Percentiles rank a stretch among this genome's conserved stretches.
These are phyloP conservation scores for Polypterus bichir DNA, from an alignment of 2,113 vertebrate genomes.

Conservation along the genomic window DNA sequence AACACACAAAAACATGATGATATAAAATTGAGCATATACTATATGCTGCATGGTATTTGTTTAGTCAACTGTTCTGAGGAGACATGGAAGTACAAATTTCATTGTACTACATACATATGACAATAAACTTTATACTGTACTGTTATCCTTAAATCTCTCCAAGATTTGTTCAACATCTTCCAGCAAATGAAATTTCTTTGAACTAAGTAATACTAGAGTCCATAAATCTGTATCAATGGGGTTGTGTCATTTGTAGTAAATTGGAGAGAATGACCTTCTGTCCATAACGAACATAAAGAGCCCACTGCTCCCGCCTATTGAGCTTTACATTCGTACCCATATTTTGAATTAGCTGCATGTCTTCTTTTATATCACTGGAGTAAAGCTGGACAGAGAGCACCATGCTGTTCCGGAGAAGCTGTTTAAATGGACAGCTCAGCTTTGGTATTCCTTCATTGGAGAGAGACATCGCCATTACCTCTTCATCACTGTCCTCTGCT, in stretches of 20 bases:
- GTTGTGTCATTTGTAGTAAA: slow-evolving; percentile 50
- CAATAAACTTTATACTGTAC: not conserved
- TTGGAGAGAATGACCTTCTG: slow-evolving; percentile 73
- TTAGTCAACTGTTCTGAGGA: too few relatives aligned
- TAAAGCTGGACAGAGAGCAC: slow-evolving; percentile 55
- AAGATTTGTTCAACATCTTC: too few relatives aligned
- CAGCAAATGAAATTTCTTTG: too few relatives aligned
- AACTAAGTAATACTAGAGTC: too few relatives aligned
- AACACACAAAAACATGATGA: too few relatives aligned
- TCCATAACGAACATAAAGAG: slow-evolving; percentile 71
- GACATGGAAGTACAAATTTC: too few relatives aligned
- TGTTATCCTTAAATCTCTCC: too few relatives aligned
- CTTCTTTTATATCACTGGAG: slow-evolving; percentile 37
- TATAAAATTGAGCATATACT: too few relatives aligned
- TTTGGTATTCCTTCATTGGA: slow-evolving; percentile 50
- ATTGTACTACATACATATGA: too few relatives aligned
- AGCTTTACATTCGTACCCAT: slow-evolving; percentile 36
- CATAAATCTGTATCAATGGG: not conserved
- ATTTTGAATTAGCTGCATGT: slow-evolving; percentile 47
- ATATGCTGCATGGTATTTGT: too few relatives aligned
- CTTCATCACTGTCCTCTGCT: slow-evolving; percentile 41
- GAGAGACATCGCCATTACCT: slow-evolving; percentile 36
- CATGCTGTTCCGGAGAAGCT: slow-evolving; percentile 51
- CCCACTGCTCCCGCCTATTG: slow-evolving; percentile 55
- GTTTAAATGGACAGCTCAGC: slow-evolving; percentile 53